phyloP scores from a whole-genome alignment of 2,888 invertebrate species.

The Salticus scenicus region DNA sequence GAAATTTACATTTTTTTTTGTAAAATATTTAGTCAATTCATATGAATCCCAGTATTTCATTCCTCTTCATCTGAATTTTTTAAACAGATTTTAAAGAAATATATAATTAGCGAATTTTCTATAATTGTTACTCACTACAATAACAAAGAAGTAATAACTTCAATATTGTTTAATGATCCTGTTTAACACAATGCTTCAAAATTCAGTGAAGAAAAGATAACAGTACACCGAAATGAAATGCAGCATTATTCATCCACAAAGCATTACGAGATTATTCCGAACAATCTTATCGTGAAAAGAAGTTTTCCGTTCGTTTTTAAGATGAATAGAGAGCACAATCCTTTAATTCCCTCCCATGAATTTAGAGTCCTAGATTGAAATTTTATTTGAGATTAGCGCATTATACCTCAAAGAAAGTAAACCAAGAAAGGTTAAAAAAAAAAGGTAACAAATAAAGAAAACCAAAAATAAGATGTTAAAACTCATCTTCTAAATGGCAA shows the following conservation, averaged over 20 bases:
- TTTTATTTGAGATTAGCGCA: slow-evolving; percentile 39
- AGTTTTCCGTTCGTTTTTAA: neutral
- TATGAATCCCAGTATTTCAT: no score
- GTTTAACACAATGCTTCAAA: no score
- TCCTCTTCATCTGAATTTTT: no score
- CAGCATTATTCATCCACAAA: neutral
- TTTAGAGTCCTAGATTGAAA: slow-evolving; percentile 20
- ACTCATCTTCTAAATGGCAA: slow-evolving; percentile 48
- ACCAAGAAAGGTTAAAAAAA: neutral
- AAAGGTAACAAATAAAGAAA: neutral
- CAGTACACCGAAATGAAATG: no score
- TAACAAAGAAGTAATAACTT: no score
- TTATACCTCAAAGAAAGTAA: neutral
- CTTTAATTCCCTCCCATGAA: slow-evolving; percentile 7
- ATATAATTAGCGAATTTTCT: no score
- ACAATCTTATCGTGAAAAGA: neutral
- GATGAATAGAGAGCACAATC: neutral
- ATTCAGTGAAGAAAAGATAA: no score
- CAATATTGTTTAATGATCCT: no score
- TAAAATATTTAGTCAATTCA: no score
- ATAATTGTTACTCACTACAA: no score
- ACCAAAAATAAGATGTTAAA: slow-evolving; percentile 30
- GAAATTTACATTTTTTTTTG: no score
- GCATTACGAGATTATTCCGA: neutral
- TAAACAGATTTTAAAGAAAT: no score